Evolutionary conservation across 2,888 invertebrate species (phyloP).

Genomic region (Caenorhabditis sp.): DNA sequence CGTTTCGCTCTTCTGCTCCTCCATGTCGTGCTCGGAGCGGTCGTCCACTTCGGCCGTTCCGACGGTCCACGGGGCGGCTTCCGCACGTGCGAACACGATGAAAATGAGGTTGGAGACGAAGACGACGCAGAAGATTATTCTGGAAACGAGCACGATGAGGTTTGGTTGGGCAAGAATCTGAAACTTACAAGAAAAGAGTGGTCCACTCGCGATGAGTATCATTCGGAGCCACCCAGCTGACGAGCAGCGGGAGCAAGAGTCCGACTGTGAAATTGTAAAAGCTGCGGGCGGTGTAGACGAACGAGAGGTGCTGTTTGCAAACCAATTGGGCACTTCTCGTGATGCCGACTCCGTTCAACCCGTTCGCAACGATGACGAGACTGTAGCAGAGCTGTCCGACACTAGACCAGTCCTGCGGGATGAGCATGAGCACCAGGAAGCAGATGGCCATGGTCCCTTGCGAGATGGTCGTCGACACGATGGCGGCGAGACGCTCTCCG

Average conservation of each 20-base stretch:
- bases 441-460: conserved; percentile 61
- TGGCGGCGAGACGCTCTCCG: conserved; percentile 60
- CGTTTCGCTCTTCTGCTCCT: conserved; percentile 38
- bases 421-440: conserved; percentile 57
- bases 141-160: conserved; percentile 32
- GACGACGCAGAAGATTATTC: conserved; percentile 58
- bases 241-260: conserved; percentile 51
- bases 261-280: conserved; percentile 55
- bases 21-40: conserved; percentile 41
- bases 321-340: conserved; percentile 60
- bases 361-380: conserved; percentile 60
- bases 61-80: conserved; percentile 59
- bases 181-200: conserved; percentile 55
- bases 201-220: conserved; percentile 58
- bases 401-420: conserved; percentile 52
- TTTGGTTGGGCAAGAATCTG: neutral
- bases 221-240: conserved; percentile 56
- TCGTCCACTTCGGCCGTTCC: conserved; percentile 56
- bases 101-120: conserved; percentile 60
- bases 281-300: conserved; percentile 53
- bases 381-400: conserved; percentile 59
- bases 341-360: conserved; percentile 61
- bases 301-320: conserved; percentile 57
- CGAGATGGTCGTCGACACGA: conserved; percentile 54
- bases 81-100: conserved; percentile 53